These are phyloP conservation scores for Erythrocercus mccallii DNA, from an alignment of 2,113 vertebrate genomes.

Conservation along the genomic window DNA sequence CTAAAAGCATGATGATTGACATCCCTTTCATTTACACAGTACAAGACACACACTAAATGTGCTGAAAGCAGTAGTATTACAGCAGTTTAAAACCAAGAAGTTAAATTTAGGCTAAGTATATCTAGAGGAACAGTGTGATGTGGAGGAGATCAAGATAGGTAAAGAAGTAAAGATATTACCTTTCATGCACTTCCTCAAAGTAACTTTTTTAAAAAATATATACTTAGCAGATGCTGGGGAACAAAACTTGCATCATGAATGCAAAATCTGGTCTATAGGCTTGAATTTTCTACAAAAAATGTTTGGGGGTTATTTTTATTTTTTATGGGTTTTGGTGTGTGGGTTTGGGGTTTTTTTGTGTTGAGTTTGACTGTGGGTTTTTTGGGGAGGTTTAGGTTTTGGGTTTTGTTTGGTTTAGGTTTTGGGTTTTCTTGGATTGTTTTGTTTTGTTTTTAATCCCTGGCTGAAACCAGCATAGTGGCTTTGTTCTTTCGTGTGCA, in stretches of 20 bases:
- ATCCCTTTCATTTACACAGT: not conserved
- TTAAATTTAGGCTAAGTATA: not conserved
- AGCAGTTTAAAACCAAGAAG: not conserved
- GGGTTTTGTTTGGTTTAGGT: not conserved
- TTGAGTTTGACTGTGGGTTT: fast-evolving
- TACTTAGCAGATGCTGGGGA: not conserved
- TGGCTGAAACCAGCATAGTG: not conserved
- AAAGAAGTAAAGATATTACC: not conserved
- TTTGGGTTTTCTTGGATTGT: not conserved
- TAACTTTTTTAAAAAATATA: not conserved
- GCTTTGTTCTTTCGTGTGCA: not conserved
- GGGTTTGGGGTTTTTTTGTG: no score
- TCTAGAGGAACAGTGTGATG: not conserved
- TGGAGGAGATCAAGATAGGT: not conserved
- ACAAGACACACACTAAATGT: not conserved
- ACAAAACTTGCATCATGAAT: not conserved
- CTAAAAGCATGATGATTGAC: not conserved
- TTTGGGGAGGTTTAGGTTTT: not conserved
- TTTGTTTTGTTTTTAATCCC: not conserved
- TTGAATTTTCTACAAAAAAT: not conserved
- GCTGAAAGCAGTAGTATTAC: not conserved
- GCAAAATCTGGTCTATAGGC: not conserved
- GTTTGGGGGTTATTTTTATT: not conserved
- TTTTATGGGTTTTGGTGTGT: not conserved
- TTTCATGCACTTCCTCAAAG: not conserved